Evolutionary conservation across 2,888 invertebrate species (phyloP).

Genomic region (Prenolepis imparis): DNA sequence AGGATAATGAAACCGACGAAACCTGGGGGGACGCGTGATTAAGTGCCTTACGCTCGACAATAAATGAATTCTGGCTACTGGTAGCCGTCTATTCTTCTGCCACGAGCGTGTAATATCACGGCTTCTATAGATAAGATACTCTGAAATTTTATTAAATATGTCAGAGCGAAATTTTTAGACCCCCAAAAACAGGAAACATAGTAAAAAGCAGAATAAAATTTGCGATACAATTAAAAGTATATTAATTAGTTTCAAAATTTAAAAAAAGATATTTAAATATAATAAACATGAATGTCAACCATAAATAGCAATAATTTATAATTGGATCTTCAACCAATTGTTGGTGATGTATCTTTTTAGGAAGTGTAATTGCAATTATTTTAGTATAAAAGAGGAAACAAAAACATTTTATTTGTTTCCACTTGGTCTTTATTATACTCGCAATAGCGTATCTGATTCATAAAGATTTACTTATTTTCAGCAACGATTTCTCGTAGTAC

Average conservation of each 20-base stretch:
- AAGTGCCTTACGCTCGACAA: constrained; percentile 68
- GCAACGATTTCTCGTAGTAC: not conserved
- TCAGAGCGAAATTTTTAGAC: not conserved
- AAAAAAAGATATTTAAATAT: not conserved
- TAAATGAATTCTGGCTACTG: constrained; percentile 72
- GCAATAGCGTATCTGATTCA: constrained; percentile 3
- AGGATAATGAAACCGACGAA: constrained; percentile 74
- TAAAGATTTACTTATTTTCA: constrained; percentile 45
- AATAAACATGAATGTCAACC: not conserved
- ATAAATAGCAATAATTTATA: not conserved
- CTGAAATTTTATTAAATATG: constrained; percentile 16
- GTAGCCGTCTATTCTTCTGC: constrained; percentile 24
- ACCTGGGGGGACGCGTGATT: constrained; percentile 69
- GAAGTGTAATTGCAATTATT: not conserved
- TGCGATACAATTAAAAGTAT: not conserved
- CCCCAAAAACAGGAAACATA: not conserved
- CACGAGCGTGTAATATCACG: not conserved
- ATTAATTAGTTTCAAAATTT: constrained; percentile 2
- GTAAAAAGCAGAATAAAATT: not conserved
- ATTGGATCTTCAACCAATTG: not conserved
- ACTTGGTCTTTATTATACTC: constrained; percentile 14
- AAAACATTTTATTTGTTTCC: not conserved
- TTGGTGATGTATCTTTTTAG: not conserved
- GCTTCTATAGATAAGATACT: not conserved
- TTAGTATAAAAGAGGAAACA: not conserved